Evolutionary conservation across 2,113 vertebrate genomes (phyloP), one percentile per base, ranked within the genome.

Genomic region (Gymnogyps californianus): DNA sequence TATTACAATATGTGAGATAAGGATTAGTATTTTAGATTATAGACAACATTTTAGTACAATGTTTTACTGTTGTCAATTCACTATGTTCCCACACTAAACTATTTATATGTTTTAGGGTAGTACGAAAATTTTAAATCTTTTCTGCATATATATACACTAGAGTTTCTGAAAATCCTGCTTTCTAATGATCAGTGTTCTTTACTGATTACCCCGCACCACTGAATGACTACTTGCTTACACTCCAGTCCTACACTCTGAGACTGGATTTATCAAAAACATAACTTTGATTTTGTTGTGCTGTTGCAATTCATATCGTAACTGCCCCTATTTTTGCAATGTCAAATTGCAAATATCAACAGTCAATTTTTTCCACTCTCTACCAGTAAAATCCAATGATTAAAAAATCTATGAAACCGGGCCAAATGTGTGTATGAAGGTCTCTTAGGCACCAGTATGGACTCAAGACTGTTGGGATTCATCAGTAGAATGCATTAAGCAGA

Each of bases 111-210:
- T 86, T 76, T 49, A 46, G 5, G 7, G 13, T 58, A 67, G 10
- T 28, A 34, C 13, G 11, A 77, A 67, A 54, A 58, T 21, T 76
- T 71, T 1, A 40, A 54, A 26, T 34, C 0, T 34, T 36, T 86
- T 66, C 6, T 1, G 8, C 2, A 24, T 57, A 38, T 28, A 21
- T 44, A 55, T 3, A 12, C 10, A 47, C 1, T 7, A 52, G 2
- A 67, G 1, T 6, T 67, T 52, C 34, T 49, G 21, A 72, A 92
- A 46, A 28, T 46, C 19, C 14, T 59, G 3, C 6, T 12, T 55
- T 51, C 38, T 25, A 75, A n/a, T 29, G 11, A 75, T n/a, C 34
- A 29, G 1, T 36, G 6, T 20, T 80, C 16, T 62, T 52, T 51
- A 69, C 16, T 11, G 4, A 74, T 42, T 46, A 47, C 1, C 3